These are phyloP conservation scores for Camponotus vicinus DNA, from an alignment of 1,140 invertebrate species.

Conservation along the genomic window DNA sequence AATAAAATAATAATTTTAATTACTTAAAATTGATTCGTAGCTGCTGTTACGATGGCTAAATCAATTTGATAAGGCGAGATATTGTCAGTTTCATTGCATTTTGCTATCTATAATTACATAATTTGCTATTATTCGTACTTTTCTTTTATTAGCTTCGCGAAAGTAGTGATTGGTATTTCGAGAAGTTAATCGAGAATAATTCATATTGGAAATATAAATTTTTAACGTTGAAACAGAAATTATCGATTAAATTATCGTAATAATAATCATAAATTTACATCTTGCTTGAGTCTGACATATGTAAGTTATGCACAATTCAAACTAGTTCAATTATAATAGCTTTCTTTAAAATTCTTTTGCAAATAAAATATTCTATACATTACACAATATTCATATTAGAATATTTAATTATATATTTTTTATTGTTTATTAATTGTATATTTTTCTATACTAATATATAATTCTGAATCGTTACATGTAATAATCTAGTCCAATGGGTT, in stretches of 20 bases:
- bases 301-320: constrained; percentile 4
- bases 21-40: constrained; percentile 7
- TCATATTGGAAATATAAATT: constrained; percentile 44
- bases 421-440: no score
- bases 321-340: not conserved
- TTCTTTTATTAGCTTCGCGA: not conserved
- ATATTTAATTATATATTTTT: no score
- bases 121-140: constrained; percentile 52
- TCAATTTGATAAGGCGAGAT: constrained; percentile 21
- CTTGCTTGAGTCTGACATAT: not conserved
- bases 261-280: constrained; percentile 31
- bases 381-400: not conserved
- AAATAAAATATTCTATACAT: constrained; percentile 7
- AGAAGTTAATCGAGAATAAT: constrained; percentile 49
- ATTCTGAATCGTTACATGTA: not conserved
- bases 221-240: not conserved
- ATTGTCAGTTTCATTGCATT: not conserved
- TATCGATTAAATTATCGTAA: constrained; percentile 1
- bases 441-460: not conserved
- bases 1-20: constrained; percentile 9
- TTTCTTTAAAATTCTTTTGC: not conserved
- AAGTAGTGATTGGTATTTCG: constrained; percentile 28
- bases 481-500: not conserved
- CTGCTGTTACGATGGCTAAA: constrained; percentile 52
- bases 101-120: constrained; percentile 44